Conservation (phyloP, 1,140 invertebrate species). For the Oedothorax gibbosus region DNA sequence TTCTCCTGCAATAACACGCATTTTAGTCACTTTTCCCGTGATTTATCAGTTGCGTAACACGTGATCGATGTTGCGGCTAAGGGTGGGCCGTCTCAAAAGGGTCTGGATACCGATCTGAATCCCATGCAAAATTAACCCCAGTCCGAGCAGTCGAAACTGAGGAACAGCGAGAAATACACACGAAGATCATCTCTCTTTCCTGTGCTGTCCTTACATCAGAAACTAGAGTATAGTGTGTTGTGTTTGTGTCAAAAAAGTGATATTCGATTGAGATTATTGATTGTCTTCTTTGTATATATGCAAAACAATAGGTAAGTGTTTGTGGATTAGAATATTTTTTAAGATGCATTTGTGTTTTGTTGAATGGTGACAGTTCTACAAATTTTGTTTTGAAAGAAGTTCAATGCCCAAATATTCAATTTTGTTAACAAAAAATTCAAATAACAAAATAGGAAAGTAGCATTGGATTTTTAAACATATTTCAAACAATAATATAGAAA, state of each 20-base stretch:
- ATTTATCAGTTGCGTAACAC: constrained; percentile 32
- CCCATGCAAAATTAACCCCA: constrained; percentile 10
- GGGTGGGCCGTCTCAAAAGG: constrained; percentile 51
- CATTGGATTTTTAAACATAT: too few relatives aligned
- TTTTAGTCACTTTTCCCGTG: not conserved
- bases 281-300: constrained; percentile 21
- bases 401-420: too few relatives aligned
- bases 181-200: constrained; percentile 29
- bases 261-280: constrained; percentile 11
- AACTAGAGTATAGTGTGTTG: not conserved
- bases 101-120: constrained; percentile 54
- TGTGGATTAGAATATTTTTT: not conserved
- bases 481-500: too few relatives aligned
- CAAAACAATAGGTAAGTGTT: constrained; percentile 9
- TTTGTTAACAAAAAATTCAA: too few relatives aligned
- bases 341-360: not conserved
- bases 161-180: constrained; percentile 16
- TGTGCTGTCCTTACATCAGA: constrained; percentile 7
- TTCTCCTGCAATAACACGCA: too few relatives aligned
- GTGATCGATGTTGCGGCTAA: not conserved
- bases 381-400: too few relatives aligned
- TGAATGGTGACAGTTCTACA: not conserved
- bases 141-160: constrained; percentile 26
- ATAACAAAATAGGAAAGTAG: too few relatives aligned
- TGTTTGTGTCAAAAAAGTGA: constrained; percentile 7